Conservation (phyloP, 1,140 invertebrate species). For the Heterodera carotae region DNA sequence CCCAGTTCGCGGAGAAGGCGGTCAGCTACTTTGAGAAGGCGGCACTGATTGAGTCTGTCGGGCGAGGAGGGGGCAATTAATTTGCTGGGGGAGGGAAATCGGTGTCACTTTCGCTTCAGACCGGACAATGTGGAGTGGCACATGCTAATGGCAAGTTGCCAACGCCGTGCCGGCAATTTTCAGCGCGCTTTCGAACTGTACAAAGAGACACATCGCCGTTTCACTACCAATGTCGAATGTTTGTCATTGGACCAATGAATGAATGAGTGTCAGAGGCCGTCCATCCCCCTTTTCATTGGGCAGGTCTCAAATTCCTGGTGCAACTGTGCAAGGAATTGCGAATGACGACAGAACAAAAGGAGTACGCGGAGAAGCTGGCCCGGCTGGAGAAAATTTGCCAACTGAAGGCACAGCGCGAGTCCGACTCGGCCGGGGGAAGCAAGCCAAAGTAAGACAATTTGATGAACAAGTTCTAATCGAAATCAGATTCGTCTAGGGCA, state of each 20-base stretch:
- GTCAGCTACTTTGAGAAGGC: constrained; percentile 84
- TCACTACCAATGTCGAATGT: constrained; percentile 65
- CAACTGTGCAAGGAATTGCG: constrained; percentile 80
- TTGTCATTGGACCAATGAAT: constrained; percentile 11
- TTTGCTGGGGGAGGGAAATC: background rate
- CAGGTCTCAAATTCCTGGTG: constrained; percentile 79
- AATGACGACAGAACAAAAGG: constrained; percentile 75
- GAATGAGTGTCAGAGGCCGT: too few species aligned
- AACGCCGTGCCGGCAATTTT: constrained; percentile 62
- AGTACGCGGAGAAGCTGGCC: constrained; percentile 79
- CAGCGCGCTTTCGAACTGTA: constrained; percentile 64
- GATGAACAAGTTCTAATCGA: too few species aligned
- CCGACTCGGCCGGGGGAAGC: constrained; percentile 46
- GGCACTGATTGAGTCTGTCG: constrained; percentile 76
- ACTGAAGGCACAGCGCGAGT: constrained; percentile 68
- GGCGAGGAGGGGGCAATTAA: background rate
- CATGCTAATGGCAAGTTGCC: constrained; percentile 61
- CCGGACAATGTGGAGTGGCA: constrained; percentile 65
- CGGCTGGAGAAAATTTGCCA: constrained; percentile 80
- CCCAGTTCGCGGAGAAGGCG: constrained; percentile 86
- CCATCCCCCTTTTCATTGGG: constrained; percentile 11
- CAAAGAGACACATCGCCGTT: constrained; percentile 58
- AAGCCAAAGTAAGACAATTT: too few species aligned
- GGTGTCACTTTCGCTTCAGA: constrained; percentile 31
- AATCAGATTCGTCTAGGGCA: constrained; percentile 20